Evolutionary conservation across 2,888 invertebrate genomes (phyloP).

Genomic region (Eustalomyia histrio): DNA sequence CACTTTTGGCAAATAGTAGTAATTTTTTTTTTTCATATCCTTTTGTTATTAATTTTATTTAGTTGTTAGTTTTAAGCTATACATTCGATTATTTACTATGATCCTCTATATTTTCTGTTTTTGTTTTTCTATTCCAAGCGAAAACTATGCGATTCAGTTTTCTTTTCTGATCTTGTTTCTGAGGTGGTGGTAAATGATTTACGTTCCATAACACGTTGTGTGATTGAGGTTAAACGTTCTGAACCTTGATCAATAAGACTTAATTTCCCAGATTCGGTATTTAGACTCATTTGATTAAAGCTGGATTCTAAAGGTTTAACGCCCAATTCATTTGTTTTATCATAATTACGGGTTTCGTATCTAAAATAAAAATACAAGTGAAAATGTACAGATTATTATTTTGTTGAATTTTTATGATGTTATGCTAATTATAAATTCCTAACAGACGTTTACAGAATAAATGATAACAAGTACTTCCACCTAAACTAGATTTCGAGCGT

Average conservation of each 20-base stretch:
- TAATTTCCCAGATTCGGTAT: conserved; percentile 76
- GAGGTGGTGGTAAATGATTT: conserved; percentile 78
- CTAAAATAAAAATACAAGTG: conserved; percentile 66
- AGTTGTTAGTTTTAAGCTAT: conserved; percentile 5
- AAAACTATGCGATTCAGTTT: conserved; percentile 79
- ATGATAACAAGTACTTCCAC: too few relatives aligned
- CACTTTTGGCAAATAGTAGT: conserved; percentile 75
- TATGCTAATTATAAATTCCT: too few relatives aligned
- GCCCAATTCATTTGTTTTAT: conserved; percentile 72
- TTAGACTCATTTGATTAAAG: conserved; percentile 77
- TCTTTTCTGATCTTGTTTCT: conserved; percentile 78
- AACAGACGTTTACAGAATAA: too few relatives aligned
- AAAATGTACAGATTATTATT: too few relatives aligned
- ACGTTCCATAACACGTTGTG: conserved; percentile 79
- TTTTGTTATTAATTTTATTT: conserved; percentile 29
- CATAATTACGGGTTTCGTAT: conserved; percentile 79
- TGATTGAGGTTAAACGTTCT: conserved; percentile 78
- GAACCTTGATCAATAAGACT: conserved; percentile 78
- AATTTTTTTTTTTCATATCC: conserved; percentile 44
- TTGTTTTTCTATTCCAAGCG: conserved; percentile 74
- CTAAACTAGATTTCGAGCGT: too few relatives aligned
- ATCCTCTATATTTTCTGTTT: too few relatives aligned
- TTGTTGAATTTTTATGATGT: too few relatives aligned
- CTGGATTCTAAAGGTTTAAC: conserved; percentile 76
- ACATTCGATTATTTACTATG: too few relatives aligned